Evolutionary conservation across 2,113 vertebrate genomes (phyloP), one percentile per base, ranked within the genome.

Genomic region (Myotis yumanensis): DNA sequence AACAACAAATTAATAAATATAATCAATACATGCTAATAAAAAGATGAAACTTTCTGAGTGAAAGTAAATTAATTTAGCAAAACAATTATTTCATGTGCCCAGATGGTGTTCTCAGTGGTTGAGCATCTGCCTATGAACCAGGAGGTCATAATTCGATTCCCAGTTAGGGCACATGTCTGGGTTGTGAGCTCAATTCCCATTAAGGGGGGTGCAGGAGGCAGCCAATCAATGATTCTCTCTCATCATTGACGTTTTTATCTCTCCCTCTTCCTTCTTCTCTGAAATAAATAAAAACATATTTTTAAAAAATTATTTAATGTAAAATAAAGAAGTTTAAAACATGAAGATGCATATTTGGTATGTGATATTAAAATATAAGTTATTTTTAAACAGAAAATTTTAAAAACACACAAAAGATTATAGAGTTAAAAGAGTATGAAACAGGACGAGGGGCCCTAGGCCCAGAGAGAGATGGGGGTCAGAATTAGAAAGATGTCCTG

Each of bases 241-340:
- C 59, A 62, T 28, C 59, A 11, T 46, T 46, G 11, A 62, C 28
- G 23, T 62, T 62, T 62, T 23, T 62, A 12, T 62, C 3, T 0
- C 59, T 62, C 46, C 8, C 46, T 25, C 57, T 62, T 11, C 11
- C 59, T 62, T 62, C 10, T 11, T 62, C 59, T 46, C 46, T 62
- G 59, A 62, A 62, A 62, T 28, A 62, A 59, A 62, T 62, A 28
- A 62, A 62, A 28, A 62, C 25, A 62, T 62, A 62, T 62, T 28
- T 59, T 62, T 62, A 37, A 59, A 23, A 66, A 93, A 90, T 32
- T 57, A 1, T 73, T 92, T 81, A 18, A 51, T 20, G 40, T 57
- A 62, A 10, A 96, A 81, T 62, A 91, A 93, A 83, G n/a, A 89
- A 57, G 4, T 57, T 86, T 71, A 66, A 73, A 68, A 43, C 14